Evolutionary conservation across 2,888 invertebrate species (phyloP).

Genomic region (Parnassius glacialis): DNA sequence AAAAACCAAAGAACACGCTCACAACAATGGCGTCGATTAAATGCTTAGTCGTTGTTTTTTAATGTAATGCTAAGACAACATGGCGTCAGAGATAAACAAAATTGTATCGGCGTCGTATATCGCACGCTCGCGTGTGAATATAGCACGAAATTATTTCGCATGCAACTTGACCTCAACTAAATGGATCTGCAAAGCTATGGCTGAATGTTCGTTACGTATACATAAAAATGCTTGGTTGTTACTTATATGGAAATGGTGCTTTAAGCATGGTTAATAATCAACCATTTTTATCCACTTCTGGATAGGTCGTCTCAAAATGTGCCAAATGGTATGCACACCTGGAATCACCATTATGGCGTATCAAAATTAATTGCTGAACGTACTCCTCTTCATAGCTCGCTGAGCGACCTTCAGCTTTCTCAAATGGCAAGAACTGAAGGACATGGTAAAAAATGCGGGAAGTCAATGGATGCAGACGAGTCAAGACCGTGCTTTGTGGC

Average conservation of each 20-base stretch:
- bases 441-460: too few relatives aligned
- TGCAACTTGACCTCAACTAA: conserved; percentile 37
- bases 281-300: too few relatives aligned
- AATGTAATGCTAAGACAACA: conserved; percentile 12
- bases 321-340: too few relatives aligned
- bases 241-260: background rate
- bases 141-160: conserved; percentile 44
- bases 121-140: conserved; percentile 41
- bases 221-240: background rate
- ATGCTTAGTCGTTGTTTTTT: conserved; percentile 7
- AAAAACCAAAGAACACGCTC: background rate
- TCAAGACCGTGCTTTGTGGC: too few relatives aligned
- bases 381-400: too few relatives aligned
- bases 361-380: too few relatives aligned
- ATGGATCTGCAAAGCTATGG: background rate
- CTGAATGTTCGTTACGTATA: background rate
- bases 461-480: too few relatives aligned
- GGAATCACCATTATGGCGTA: too few relatives aligned
- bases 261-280: background rate
- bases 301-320: too few relatives aligned
- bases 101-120: conserved; percentile 29
- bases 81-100: conserved; percentile 27
- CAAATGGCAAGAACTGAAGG: too few relatives aligned
- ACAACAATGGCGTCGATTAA: conserved; percentile 10
- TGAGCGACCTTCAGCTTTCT: too few relatives aligned